Evolutionary conservation across 64 coral and sea anemone genomes (phyloP).

Genomic region (Pocillopora damicornis): DNA sequence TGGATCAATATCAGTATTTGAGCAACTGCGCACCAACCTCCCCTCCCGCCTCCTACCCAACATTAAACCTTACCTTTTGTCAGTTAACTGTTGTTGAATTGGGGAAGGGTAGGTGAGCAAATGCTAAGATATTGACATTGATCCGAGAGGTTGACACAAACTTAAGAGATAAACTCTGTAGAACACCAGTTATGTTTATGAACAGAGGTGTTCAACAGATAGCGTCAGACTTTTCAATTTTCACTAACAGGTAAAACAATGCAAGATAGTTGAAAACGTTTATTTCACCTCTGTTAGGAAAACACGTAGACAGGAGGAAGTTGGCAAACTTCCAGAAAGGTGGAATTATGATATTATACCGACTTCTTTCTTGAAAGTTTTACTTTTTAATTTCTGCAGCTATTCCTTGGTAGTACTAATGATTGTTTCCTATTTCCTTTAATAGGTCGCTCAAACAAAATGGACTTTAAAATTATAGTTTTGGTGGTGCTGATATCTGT

Average conservation of each 20-base stretch:
- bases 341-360: not conserved
- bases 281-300: not conserved
- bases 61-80: too few species aligned
- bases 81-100: too few species aligned
- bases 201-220: conserved; percentile 16
- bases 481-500: conserved; percentile 24
- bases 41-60: too few species aligned
- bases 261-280: not conserved
- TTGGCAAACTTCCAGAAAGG: conserved; percentile 13
- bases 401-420: not conserved
- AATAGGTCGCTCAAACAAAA: not conserved
- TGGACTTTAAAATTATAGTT: conserved; percentile 49
- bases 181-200: conserved; percentile 37
- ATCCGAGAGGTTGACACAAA: not conserved
- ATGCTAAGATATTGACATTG: not conserved
- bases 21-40: too few species aligned
- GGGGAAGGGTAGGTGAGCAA: too few species aligned
- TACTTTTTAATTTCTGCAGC: not conserved
- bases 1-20: too few species aligned
- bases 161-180: not conserved
- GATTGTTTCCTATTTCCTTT: not conserved
- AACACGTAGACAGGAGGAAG: not conserved
- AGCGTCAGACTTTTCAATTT: conserved; percentile 40
- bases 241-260: conserved; percentile 7
- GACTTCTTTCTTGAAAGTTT: not conserved